Evolutionary conservation across 1,140 invertebrate species (phyloP).

Genomic region (Sycophila sp.): DNA sequence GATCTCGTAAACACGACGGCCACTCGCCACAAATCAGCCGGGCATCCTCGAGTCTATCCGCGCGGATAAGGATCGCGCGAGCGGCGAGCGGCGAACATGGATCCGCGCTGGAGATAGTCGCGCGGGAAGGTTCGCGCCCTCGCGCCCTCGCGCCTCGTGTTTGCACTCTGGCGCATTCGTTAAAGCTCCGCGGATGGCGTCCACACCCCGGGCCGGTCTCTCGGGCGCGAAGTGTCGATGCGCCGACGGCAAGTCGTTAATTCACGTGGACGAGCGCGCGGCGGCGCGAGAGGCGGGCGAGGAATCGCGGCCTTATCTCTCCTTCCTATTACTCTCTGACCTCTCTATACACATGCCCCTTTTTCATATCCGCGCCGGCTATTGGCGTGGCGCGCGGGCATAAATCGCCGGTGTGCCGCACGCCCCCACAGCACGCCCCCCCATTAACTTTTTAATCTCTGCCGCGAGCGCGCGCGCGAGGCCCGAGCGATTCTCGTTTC

Average conservation of each 20-base stretch:
- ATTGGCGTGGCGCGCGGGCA: constrained; percentile 43
- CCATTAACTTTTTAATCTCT: constrained; percentile 60
- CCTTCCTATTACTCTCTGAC: constrained; percentile 26
- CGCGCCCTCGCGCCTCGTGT: not conserved
- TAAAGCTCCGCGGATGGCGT: too few relatives aligned
- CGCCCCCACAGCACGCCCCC: constrained; percentile 56
- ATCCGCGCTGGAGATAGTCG: not conserved
- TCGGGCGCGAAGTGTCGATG: constrained; percentile 19
- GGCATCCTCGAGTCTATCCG: too few relatives aligned
- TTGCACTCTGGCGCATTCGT: not conserved
- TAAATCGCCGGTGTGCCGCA: constrained; percentile 56
- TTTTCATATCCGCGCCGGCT: not conserved
- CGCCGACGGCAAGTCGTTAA: constrained; percentile 29
- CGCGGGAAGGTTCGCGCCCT: constrained; percentile 12
- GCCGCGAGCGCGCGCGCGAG: not conserved
- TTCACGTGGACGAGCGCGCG: constrained; percentile 11
- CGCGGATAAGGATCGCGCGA: not conserved
- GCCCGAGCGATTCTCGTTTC: not conserved
- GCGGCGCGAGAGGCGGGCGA: not conserved
- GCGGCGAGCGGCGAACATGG: too few relatives aligned
- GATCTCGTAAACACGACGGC: too few relatives aligned
- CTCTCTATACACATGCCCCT: constrained; percentile 24
- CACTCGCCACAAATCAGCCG: too few relatives aligned
- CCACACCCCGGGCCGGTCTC: too few relatives aligned
- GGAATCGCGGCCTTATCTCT: constrained; percentile 32